Evolutionary conservation across 2,113 vertebrate species (phyloP).

Genomic region (Ciconia stormi): DNA sequence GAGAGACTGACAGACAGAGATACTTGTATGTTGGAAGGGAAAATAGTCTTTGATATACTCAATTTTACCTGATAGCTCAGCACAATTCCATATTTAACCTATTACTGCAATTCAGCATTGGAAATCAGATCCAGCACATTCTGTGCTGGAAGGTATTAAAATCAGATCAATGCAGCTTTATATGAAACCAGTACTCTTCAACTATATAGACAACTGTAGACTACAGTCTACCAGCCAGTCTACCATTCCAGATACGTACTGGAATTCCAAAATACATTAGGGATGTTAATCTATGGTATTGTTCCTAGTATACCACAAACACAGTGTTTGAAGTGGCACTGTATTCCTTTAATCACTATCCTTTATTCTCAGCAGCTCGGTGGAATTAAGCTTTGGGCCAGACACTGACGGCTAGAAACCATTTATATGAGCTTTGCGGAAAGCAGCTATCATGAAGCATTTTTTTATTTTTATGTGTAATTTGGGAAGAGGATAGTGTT

Average conservation of each 20-base stretch:
- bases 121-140: neutral
- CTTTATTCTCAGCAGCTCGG: conserved; percentile 1
- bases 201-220: neutral
- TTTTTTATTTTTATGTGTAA: neutral
- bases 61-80: neutral
- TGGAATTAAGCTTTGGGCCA: conserved; percentile 36
- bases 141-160: neutral
- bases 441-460: neutral
- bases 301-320: neutral
- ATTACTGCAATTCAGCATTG: neutral
- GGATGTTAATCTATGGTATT: neutral
- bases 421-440: neutral
- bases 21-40: neutral
- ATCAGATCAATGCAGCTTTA: neutral
- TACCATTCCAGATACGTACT: neutral
- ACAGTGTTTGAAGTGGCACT: neutral
- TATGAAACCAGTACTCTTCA: neutral
- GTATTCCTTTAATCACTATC: neutral
- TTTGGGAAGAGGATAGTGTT: neutral
- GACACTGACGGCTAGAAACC: neutral
- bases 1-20: neutral
- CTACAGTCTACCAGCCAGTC: neutral
- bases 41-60: neutral
- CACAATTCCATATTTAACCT: neutral
- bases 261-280: neutral